A percentile compares a stretch with the other conserved stretches of the same genome.
Conservation (phyloP, 2,113 vertebrate species). For the Corythornis madagascariensis region DNA sequence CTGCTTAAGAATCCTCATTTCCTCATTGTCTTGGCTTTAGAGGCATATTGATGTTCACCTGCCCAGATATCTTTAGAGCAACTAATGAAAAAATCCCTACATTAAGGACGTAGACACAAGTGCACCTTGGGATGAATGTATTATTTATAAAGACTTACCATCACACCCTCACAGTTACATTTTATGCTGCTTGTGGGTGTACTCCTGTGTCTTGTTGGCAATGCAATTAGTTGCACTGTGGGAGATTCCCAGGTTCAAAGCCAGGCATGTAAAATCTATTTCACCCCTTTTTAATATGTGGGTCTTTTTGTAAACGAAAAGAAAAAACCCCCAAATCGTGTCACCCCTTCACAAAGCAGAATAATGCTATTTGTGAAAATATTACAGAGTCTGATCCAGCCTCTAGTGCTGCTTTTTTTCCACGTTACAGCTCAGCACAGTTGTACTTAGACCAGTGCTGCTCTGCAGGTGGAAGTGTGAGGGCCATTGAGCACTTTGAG, state of each 20-base stretch:
- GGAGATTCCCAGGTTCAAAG: conserved; percentile 78
- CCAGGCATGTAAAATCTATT: conserved; percentile 69
- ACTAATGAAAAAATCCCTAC: conserved; percentile 50
- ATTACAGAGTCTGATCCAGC: neutral
- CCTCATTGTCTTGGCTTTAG: conserved; percentile 61
- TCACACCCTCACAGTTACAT: conserved; percentile 63
- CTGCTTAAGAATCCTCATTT: conserved; percentile 25
- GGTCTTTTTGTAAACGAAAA: conserved; percentile 60
- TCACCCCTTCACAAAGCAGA: conserved; percentile 25
- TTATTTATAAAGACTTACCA: conserved; percentile 69
- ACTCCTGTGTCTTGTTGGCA: conserved; percentile 71
- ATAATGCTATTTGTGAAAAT: conserved; percentile 36
- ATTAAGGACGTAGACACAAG: conserved; percentile 39
- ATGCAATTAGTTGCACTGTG: conserved; percentile 77
- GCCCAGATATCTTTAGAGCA: neutral
- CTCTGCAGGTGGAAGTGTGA: conserved; percentile 39
- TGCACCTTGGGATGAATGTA: conserved; percentile 54
- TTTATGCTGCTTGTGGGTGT: conserved; percentile 69
- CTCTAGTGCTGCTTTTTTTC: neutral
- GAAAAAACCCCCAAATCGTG: conserved; percentile 20
- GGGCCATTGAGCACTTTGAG: conserved; percentile 56
- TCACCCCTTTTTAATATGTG: conserved; percentile 64
- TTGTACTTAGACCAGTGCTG: neutral
- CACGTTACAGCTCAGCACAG: neutral
- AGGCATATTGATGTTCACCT: conserved; percentile 67